Base-by-base conservation (phyloP, 2,113 vertebrate species). In the Sinocyclocheilus rhinocerous region DNA sequence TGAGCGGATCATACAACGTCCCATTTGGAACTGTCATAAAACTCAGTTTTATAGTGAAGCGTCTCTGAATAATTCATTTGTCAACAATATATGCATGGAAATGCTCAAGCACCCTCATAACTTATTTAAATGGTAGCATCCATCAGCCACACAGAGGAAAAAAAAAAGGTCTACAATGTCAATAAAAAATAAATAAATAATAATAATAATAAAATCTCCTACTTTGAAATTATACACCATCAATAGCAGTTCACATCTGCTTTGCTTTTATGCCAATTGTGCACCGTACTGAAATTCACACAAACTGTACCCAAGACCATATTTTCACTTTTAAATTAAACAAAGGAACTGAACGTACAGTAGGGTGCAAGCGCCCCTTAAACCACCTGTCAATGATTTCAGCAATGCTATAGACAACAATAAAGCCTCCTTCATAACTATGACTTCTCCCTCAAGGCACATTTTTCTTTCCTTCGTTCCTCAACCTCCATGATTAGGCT, bases 1-100 rank as follows among this genome's bases (percentile, higher is more conserved):
- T 26, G 88, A 88, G 67, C 70, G 84, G 84, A 81, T 91, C 90
- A 87, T 76, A 84, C 75, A 76, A 85, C 50, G 18, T 77, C 61
- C 73, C 55, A 77, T 90, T 84, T 85, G 87, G 83, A 88, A 72
- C 67, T 86, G 84, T 87, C 90, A 85, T 80, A 83, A 88, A 87
- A 81, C 82, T 88, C 29, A 33, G 75, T 83, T 72, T 69, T 85
- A 87, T 88, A 79, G 76, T 89, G 59, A 87, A 55, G 16, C 57
- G 65, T 73, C 55, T n/a, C 26, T 89, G 78, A 85, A 87, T 89
- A 65, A 87, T 87, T 89, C 50, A 89, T 84, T 70, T 67, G 83
- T 50, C 65, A 52, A 65, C 72, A 77, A 29, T 22, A 87, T 83
- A 87, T 83, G 80, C 55, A 86, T 86, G 57, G 85, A 76, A 83